A percentile compares a stretch with the other conserved stretches of the same genome.
These are phyloP conservation scores for Sciurus carolinensis DNA, from an alignment of 2,797 vertebrate species.

Conservation along the genomic window DNA sequence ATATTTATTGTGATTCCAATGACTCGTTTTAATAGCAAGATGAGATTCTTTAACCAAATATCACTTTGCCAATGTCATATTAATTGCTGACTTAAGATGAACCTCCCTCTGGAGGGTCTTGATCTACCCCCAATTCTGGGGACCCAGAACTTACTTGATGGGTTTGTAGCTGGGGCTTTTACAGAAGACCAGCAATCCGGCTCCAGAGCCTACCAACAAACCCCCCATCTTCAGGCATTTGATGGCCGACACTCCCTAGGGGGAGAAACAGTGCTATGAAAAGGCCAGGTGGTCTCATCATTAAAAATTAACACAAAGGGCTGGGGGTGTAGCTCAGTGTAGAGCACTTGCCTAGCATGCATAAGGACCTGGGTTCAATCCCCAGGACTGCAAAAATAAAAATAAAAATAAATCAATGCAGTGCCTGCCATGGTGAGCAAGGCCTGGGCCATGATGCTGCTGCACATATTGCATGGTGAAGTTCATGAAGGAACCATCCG, in stretches of 20 bases:
- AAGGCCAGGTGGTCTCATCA: not conserved
- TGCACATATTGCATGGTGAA: too few species aligned
- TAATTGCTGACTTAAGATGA: not conserved
- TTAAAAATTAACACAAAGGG: not conserved
- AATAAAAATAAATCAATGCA: not conserved
- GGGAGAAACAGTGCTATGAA: conserved; percentile 66
- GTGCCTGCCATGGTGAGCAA: not conserved
- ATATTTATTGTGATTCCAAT: not conserved
- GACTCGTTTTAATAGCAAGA: not conserved
- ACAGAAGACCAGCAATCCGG: conserved; percentile 92
- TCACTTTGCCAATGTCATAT: not conserved
- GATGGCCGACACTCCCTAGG: conserved; percentile 92
- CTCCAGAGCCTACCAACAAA: conserved; percentile 93
- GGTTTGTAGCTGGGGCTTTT: conserved; percentile 92
- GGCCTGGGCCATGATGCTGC: not conserved
- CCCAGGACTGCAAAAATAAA: too few species aligned
- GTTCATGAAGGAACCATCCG: not conserved
- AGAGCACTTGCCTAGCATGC: too few species aligned
- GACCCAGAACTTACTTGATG: conserved; percentile 90
- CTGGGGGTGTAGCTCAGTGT: too few species aligned
- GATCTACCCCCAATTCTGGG: not conserved
- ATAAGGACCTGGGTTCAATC: too few species aligned
- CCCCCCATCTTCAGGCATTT: conserved; percentile 91
- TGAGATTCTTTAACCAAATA: conserved; percentile 5
- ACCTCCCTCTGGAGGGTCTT: not conserved